Percentiles rank a stretch among this genome's conserved stretches.
phyloP scores from a whole-genome alignment of 2,113 vertebrate genomes.

The Lanius collurio region DNA sequence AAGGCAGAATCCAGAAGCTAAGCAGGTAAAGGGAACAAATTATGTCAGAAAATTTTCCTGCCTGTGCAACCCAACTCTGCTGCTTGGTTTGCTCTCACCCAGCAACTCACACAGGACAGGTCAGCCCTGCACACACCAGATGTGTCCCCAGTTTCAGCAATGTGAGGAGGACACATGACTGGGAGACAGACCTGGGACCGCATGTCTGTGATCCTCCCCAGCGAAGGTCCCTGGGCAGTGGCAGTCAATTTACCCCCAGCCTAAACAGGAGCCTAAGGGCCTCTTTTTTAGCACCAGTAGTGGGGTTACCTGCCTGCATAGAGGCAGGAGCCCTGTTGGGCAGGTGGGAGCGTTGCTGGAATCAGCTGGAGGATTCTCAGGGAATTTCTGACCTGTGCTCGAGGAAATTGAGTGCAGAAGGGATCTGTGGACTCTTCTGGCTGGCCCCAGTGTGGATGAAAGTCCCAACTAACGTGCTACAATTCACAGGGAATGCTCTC shows the following conservation, averaged over 20 bases:
- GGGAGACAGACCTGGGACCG: accelerated
- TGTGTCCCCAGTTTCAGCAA: neutral
- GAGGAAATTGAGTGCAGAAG: neutral
- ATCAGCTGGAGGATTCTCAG: neutral
- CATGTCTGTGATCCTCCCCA: neutral
- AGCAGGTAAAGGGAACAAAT: neutral
- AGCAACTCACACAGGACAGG: accelerated
- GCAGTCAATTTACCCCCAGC: neutral
- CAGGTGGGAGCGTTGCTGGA: neutral
- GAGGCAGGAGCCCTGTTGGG: neutral
- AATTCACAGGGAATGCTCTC: accelerated
- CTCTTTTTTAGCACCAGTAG: accelerated
- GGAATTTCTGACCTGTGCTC: neutral
- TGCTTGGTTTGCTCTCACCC: neutral
- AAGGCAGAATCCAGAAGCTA: neutral
- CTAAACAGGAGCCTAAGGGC: neutral
- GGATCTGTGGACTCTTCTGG: neutral
- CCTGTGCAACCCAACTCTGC: neutral
- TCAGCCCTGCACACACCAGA: neutral
- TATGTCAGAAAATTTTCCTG: neutral
- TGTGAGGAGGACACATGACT: accelerated
- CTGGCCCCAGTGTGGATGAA: accelerated
- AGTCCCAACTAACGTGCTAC: accelerated
- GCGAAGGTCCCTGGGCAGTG: neutral
- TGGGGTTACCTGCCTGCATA: accelerated